phyloP scores from a whole-genome alignment of 2,888 invertebrate species.

The Callosobruchus maculatus region DNA sequence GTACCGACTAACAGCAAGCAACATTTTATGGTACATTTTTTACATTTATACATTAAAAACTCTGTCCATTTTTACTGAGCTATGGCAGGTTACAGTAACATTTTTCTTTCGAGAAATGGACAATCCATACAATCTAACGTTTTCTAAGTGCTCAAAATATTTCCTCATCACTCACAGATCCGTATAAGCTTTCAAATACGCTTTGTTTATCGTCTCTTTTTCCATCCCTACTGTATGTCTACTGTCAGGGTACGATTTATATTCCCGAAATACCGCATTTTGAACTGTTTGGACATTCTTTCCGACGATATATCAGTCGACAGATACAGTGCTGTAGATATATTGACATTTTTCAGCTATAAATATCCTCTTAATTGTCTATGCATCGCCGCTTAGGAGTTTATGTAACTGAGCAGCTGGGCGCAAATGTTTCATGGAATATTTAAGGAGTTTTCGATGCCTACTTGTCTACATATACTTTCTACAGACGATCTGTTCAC shows the following conservation, averaged over 20 bases:
- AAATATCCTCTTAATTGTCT: background rate
- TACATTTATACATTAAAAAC: too few species aligned
- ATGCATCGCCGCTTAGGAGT: background rate
- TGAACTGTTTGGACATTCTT: background rate
- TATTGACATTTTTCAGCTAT: background rate
- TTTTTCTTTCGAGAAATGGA: background rate
- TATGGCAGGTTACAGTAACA: background rate
- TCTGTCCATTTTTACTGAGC: too few species aligned
- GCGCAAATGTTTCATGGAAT: background rate
- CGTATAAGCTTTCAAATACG: background rate
- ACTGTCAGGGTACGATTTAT: background rate
- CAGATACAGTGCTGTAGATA: background rate
- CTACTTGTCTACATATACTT: too few species aligned
- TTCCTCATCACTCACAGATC: background rate
- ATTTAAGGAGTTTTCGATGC: background rate
- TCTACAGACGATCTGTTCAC: too few species aligned
- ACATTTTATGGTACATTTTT: too few species aligned
- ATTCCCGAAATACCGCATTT: background rate
- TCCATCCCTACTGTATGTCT: background rate
- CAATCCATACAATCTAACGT: background rate
- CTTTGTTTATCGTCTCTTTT: background rate
- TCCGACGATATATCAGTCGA: background rate
- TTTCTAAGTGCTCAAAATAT: background rate
- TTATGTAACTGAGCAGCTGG: background rate
- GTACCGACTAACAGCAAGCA: too few species aligned